Base-by-base conservation (phyloP, 2,797 vertebrate genomes). In the Oreochromis mossambicus region DNA sequence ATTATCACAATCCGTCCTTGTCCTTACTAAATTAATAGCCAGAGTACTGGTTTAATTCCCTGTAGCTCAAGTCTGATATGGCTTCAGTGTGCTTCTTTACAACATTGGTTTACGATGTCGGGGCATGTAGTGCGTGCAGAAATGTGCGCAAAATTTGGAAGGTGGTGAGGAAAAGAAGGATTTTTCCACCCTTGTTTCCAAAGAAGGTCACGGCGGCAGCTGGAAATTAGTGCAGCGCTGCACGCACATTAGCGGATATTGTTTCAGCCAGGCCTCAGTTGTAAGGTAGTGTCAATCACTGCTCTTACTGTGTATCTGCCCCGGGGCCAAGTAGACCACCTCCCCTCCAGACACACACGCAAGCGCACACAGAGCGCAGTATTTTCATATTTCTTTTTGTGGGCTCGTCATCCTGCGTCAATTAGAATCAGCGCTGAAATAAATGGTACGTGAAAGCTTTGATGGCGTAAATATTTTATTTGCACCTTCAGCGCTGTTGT, bases 261-360 rank as follows among this genome's bases (percentile, higher is more conserved):
- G 85, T 83, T 86, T 87, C 78, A 86, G 81, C 73, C 50, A 84
- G 54, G 76, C 26, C 76, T 91, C 46, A 75, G 86, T 85, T 86
- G 77, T 85, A 86, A 90, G 84, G 52, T 79, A 66, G 84, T 90
- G 91, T 88, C 88, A 92, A 75, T 91, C 91, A 91, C 66, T 84
- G 76, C 43, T 79, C 43, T 78, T 81, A n/a, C 63, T 80, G 79
- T 77, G 80, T 41, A 77, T 86, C 73, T 89, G 79, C 82, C 87
- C 89, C 48, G 19, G 3, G 85, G 90, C 85, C 48, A 41, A 79
- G 38, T 55, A 75, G 38, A 81, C 81, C 79, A 78, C 17, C 10
- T 52, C 21, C 29, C 77, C 26, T 85, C 29, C 51, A 52, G 63
- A 70, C 32, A 79, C 68, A 51, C 34, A 75, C 34, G 36, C 78